phyloP scores from a whole-genome alignment of 2,113 vertebrate species.

The Tychaedon coryphoeus region DNA sequence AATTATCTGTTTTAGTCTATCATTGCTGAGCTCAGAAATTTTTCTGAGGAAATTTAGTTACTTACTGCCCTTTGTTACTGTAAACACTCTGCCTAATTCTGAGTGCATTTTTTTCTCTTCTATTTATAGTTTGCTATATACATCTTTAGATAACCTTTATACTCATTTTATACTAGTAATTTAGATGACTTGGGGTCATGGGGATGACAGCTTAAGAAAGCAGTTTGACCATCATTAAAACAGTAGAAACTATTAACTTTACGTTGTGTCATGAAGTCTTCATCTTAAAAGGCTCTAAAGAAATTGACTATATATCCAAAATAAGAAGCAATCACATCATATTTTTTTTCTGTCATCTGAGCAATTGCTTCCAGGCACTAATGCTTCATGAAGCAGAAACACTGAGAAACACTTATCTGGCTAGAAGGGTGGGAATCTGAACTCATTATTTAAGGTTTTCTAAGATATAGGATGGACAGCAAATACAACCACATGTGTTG shows the following conservation, averaged over 20 bases:
- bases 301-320: neutral
- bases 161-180: neutral
- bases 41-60: neutral
- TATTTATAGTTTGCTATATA: neutral
- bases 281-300: neutral
- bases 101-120: neutral
- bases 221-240: neutral
- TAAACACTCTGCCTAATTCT: neutral
- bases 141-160: neutral
- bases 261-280: neutral
- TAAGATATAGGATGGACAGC: neutral
- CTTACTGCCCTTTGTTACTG: neutral
- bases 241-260: neutral
- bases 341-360: neutral
- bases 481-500: neutral
- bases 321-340: neutral
- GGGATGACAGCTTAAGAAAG: neutral
- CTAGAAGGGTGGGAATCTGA: neutral
- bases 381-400: neutral
- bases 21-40: neutral
- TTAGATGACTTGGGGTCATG: accelerated
- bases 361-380: neutral
- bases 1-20: neutral
- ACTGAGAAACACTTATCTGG: neutral
- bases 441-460: neutral